Conservation (phyloP, 2,113 vertebrate genomes). For the Notothenia coriiceps region DNA sequence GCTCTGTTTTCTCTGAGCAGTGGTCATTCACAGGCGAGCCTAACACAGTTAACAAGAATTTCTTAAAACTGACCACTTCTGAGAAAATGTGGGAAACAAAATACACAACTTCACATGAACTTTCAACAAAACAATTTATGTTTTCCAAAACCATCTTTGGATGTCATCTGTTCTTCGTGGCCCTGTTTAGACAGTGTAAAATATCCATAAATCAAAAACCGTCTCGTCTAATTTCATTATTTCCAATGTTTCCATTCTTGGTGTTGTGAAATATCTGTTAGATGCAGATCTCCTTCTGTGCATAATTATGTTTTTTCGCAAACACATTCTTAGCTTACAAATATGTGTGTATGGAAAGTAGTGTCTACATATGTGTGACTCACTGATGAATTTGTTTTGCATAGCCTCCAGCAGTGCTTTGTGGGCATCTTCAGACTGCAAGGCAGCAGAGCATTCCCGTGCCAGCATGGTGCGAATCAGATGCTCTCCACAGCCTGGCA, state of each 20-base stretch:
- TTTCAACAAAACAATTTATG: slow-evolving; percentile 71
- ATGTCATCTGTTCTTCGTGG: slow-evolving; percentile 66
- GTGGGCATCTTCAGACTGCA: slow-evolving; percentile 98
- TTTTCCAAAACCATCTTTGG: slow-evolving; percentile 70
- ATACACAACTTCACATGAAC: slow-evolving; percentile 71
- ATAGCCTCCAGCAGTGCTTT: slow-evolving; percentile 98
- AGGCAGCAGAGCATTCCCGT: slow-evolving; percentile 95
- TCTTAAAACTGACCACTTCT: slow-evolving; percentile 72
- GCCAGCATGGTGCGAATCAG: slow-evolving; percentile 98
- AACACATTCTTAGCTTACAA: slow-evolving; percentile 53
- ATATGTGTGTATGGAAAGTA: slow-evolving; percentile 34
- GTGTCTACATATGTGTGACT: slow-evolving; percentile 73
- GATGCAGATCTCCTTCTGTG: slow-evolving; percentile 32
- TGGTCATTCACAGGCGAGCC: slow-evolving; percentile 63
- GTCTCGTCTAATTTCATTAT: slow-evolving; percentile 53
- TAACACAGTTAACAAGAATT: slow-evolving; percentile 64
- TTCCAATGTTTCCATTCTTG: slow-evolving; percentile 57
- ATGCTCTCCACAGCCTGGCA: slow-evolving; percentile 97
- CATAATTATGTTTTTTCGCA: slow-evolving; percentile 31
- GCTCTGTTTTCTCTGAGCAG: slow-evolving; percentile 41
- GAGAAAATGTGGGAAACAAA: slow-evolving; percentile 51
- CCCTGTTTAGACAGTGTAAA: slow-evolving; percentile 57
- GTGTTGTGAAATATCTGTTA: slow-evolving; percentile 60
- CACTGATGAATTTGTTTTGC: slow-evolving; percentile 99
- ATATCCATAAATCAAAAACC: slow-evolving; percentile 65